phyloP scores from a whole-genome alignment of 2,888 invertebrate genomes.

The Agonopterix alstromeriana region DNA sequence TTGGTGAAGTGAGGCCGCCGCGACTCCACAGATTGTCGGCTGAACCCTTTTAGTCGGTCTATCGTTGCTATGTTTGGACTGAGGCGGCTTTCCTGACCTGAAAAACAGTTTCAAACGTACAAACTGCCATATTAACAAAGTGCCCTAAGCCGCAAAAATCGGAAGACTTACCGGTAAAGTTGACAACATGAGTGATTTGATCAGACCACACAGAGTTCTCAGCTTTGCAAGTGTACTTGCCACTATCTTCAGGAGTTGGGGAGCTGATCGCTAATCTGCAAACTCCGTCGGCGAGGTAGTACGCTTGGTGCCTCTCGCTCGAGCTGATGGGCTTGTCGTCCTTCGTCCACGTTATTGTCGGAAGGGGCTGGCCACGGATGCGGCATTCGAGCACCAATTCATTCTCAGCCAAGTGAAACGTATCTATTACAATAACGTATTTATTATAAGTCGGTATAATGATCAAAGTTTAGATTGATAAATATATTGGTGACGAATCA shows the following conservation, averaged over 20 bases:
- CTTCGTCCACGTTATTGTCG: slow-evolving; percentile 86
- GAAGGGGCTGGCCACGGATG: slow-evolving; percentile 84
- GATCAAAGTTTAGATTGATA: not conserved
- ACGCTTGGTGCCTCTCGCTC: slow-evolving; percentile 79
- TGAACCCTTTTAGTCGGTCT: slow-evolving; percentile 41
- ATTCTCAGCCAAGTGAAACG: slow-evolving; percentile 82
- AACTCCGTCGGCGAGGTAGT: slow-evolving; percentile 83
- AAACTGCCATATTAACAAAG: not conserved
- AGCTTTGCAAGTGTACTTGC: slow-evolving; percentile 85
- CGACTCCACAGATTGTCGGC: slow-evolving; percentile 57
- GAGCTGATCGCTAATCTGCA: slow-evolving; percentile 81
- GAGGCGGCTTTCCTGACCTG: slow-evolving; percentile 45
- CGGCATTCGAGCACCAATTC: slow-evolving; percentile 87
- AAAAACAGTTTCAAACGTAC: slow-evolving; percentile 11
- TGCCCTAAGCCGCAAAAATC: not conserved
- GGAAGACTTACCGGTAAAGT: slow-evolving; percentile 77
- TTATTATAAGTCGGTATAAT: no score
- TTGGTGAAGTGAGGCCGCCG: slow-evolving; percentile 82
- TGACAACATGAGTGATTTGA: slow-evolving; percentile 84
- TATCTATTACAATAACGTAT: slow-evolving; percentile 63
- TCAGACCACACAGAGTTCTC: slow-evolving; percentile 84
- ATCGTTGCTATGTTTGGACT: slow-evolving; percentile 47
- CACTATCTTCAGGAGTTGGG: slow-evolving; percentile 82
- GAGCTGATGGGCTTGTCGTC: slow-evolving; percentile 76
- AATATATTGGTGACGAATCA: no score